These are phyloP conservation scores for Nymphalis c-album DNA, from an alignment of 2,888 invertebrate genomes.

Conservation along the genomic window DNA sequence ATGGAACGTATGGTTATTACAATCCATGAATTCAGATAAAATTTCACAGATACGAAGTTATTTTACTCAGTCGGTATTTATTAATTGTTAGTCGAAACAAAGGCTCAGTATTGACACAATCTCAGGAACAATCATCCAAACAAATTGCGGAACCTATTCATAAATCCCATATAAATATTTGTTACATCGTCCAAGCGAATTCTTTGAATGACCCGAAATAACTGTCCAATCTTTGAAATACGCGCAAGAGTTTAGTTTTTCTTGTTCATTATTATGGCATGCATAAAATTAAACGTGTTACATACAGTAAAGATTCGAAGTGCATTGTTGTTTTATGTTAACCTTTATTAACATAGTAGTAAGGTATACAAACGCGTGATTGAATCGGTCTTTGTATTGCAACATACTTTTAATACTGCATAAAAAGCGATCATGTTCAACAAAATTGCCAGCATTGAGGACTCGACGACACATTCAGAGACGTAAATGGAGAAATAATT, in stretches of 20 bases:
- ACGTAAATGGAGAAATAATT: constrained; percentile 63
- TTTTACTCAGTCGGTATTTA: constrained; percentile 24
- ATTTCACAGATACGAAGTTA: constrained; percentile 12
- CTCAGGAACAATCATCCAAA: constrained; percentile 29
- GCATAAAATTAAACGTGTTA: constrained; percentile 52
- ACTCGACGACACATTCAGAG: constrained; percentile 50
- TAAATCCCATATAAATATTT: constrained; percentile 32
- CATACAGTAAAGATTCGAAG: constrained; percentile 38
- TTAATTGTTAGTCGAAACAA: constrained; percentile 16
- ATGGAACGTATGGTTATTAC: not conserved
- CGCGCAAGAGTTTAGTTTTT: constrained; percentile 42
- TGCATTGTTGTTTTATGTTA: constrained; percentile 14
- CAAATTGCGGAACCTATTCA: constrained; percentile 32
- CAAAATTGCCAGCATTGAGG: constrained; percentile 60
- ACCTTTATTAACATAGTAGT: constrained; percentile 12
- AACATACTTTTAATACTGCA: constrained; percentile 52
- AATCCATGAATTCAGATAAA: constrained; percentile 8
- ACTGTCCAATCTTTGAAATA: constrained; percentile 40
- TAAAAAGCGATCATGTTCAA: constrained; percentile 60
- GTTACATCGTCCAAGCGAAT: constrained; percentile 37
- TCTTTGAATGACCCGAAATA: constrained; percentile 41
- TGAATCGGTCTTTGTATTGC: constrained; percentile 44
- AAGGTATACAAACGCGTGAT: constrained; percentile 10
- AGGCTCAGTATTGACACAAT: constrained; percentile 23
- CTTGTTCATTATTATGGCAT: constrained; percentile 46